Base-by-base conservation (phyloP, 2,113 vertebrate species). In the Dromiciops gliroides region DNA sequence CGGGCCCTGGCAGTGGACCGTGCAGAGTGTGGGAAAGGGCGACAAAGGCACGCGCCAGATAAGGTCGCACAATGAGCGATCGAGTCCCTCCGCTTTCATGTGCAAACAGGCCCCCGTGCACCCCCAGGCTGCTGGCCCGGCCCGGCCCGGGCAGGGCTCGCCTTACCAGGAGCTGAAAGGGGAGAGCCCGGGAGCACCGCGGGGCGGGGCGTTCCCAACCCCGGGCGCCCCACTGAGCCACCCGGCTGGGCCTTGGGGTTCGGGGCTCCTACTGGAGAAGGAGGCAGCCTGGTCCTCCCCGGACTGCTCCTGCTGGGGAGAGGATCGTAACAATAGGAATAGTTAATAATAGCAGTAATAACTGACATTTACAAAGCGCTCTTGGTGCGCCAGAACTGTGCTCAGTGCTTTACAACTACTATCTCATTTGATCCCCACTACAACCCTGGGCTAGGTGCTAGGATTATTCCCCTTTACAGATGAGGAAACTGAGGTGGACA, bases 21-120 rank as follows among this genome's bases (percentile, higher is more conserved):
- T 98, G 98, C 98, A 98, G 98, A 98, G 98, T 99, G 99, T 99
- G 99, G 99, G 99, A 99, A 99, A 99, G 98, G 99, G 98, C 97
- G 94, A 98, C 98, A 93, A 97, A 99, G 99, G 99, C 99, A 99
- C 99, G 98, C 97, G 99, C 99, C 99, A 99, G 98, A 98, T 98
- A 98, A 98, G 98, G 98, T 98, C 98, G 98, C 96, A 98, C 98
- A 98, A 97, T 96, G 98, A 98, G 98, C 98, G 98, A 98, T 93
- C 92, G 88, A 93, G 96, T 97, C 16, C 95, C 51, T 93, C 98
- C 88, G 53, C 97, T 95, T 0, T 51, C 83, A 3, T 1, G n/a
- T 50, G 26, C n/a, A n/a, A n/a, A n/a, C 94, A 52, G 9, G 50
- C 50, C n/a, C 52, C 52, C 52, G n/a, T n/a, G 60, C 48, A 1